These are phyloP conservation scores for Timandra comae DNA, from an alignment of 2,888 invertebrate species.

Conservation along the genomic window DNA sequence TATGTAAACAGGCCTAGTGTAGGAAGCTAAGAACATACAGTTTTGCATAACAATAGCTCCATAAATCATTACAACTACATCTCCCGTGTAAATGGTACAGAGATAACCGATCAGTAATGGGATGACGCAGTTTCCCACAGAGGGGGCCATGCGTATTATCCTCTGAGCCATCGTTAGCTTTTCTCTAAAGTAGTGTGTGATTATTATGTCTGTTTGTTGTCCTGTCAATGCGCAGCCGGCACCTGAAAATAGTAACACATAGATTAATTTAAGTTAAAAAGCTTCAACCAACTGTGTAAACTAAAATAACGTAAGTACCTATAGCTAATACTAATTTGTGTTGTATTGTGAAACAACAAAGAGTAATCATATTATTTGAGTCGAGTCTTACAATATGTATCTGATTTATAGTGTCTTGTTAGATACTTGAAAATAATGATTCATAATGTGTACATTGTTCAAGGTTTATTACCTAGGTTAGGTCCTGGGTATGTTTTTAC, in stretches of 20 bases:
- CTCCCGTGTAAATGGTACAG: constrained; percentile 56
- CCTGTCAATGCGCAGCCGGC: constrained; percentile 74
- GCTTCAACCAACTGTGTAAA: constrained; percentile 22
- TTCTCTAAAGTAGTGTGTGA: constrained; percentile 77
- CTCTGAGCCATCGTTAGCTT: constrained; percentile 71
- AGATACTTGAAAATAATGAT: too few relatives aligned
- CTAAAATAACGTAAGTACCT: too few relatives aligned
- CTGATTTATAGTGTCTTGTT: too few relatives aligned
- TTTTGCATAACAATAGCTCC: constrained; percentile 77
- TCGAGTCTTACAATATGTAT: too few relatives aligned
- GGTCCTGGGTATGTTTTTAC: too few relatives aligned
- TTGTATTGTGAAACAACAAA: constrained; percentile 9
- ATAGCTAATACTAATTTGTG: constrained; percentile 8
- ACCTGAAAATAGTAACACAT: constrained; percentile 53
- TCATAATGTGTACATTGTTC: too few relatives aligned
- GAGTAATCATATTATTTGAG: too few relatives aligned
- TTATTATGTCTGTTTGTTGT: constrained; percentile 75
- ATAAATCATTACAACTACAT: constrained; percentile 72
- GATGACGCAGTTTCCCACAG: constrained; percentile 71
- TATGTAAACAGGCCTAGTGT: constrained; percentile 74
- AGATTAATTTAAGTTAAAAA: too few relatives aligned
- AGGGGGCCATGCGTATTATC: constrained; percentile 68
- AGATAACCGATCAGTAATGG: constrained; percentile 70
- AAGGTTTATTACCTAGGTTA: too few relatives aligned
- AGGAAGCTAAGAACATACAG: constrained; percentile 68